Evolutionary conservation across 2,113 vertebrate species (phyloP).

Genomic region (Ahaetulla prasina): DNA sequence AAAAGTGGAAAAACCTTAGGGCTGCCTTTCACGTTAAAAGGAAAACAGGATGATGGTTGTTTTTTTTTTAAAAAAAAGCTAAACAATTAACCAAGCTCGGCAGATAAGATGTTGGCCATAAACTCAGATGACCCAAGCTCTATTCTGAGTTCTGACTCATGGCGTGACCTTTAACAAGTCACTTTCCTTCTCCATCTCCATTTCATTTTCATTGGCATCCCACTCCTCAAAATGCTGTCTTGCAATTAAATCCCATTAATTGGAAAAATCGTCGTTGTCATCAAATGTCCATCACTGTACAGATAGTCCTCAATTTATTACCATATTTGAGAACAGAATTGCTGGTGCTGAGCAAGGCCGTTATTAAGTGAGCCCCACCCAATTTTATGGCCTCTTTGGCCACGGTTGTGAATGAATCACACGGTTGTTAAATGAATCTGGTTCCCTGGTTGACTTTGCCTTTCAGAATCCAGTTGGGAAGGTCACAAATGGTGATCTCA

Average conservation of each 20-base stretch:
- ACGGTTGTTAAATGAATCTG: background rate
- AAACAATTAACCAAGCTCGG: background rate
- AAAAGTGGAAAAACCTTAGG: background rate
- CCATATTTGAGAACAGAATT: background rate
- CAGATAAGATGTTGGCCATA: background rate
- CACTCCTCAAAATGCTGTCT: background rate
- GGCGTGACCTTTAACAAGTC: slow-evolving; percentile 17
- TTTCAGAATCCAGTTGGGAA: background rate
- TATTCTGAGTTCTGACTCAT: slow-evolving; percentile 11
- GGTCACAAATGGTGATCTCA: background rate
- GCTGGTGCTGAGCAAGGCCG: background rate
- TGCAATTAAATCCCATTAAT: background rate
- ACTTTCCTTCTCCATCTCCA: slow-evolving; percentile 9
- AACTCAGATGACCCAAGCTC: background rate
- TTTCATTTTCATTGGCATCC: slow-evolving; percentile 22
- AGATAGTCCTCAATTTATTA: background rate
- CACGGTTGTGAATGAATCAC: background rate
- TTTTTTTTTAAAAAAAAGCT: background rate
- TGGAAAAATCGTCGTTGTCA: background rate
- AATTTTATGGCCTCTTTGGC: background rate
- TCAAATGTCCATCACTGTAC: background rate
- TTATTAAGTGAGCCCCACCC: background rate
- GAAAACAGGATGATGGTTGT: background rate
- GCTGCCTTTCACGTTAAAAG: background rate
- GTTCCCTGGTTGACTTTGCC: background rate